Percentiles rank a stretch among this genome's conserved stretches.
phyloP scores from a whole-genome alignment of 2,113 vertebrate genomes.

The Podocnemis expansa region DNA sequence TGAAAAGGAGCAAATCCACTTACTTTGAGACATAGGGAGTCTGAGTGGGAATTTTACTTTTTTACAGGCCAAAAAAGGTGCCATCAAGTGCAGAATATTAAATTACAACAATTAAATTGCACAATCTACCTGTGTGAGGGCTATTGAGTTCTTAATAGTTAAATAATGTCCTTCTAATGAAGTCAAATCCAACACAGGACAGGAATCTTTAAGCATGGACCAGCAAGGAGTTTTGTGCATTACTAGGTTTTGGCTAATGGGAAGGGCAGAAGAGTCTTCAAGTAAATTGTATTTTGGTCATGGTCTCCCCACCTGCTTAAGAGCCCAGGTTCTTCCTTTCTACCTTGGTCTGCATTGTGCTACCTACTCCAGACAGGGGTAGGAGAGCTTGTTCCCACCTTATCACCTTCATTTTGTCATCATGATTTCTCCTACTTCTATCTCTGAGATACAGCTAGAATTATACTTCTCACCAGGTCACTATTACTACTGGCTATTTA shows the following conservation, averaged over 20 bases:
- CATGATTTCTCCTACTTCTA: neutral
- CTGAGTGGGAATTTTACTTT: neutral
- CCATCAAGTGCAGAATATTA: slow-evolving; percentile 22
- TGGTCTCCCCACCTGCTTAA: neutral
- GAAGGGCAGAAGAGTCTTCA: slow-evolving; percentile 42
- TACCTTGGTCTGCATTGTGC: neutral
- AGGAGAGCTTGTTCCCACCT: accelerated
- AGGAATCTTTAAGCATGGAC: neutral
- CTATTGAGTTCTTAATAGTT: slow-evolving; percentile 47
- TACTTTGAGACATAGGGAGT: neutral
- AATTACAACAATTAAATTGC: slow-evolving; percentile 12
- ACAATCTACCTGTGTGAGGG: slow-evolving; percentile 4
- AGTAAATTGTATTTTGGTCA: slow-evolving; percentile 57
- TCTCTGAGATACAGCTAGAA: neutral
- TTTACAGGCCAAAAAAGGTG: neutral
- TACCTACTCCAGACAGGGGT: neutral
- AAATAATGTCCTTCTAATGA: slow-evolving; percentile 50
- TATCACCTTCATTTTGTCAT: accelerated
- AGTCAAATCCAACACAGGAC: neutral
- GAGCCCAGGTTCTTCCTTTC: neutral
- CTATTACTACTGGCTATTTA: neutral
- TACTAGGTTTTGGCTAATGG: slow-evolving; percentile 43
- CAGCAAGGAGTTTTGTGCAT: slow-evolving; percentile 36
- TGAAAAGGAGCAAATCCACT: neutral
- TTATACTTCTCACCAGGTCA: neutral